Conservation (phyloP, 2,113 vertebrate species). For the Nothocercus julius region DNA sequence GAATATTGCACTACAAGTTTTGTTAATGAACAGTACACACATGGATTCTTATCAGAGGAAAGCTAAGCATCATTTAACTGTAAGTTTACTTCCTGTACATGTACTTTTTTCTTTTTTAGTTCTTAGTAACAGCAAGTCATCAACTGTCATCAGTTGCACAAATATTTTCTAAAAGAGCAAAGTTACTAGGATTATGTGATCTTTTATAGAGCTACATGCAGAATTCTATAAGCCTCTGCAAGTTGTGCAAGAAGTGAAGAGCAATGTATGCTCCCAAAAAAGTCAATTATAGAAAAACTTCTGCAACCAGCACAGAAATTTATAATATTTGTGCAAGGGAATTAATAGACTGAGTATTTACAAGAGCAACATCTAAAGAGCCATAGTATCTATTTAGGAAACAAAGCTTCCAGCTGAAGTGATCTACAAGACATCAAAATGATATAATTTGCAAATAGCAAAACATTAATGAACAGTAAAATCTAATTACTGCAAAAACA, state of each 20-base stretch:
- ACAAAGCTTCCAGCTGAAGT: slow-evolving; percentile 8
- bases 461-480: slow-evolving; percentile 53
- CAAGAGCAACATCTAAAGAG: neutral
- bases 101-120: neutral
- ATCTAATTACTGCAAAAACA: slow-evolving; percentile 50
- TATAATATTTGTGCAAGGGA: neutral
- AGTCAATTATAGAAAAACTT: neutral
- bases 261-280: neutral
- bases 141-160: neutral
- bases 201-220: neutral
- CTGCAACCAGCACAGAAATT: neutral
- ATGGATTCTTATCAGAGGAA: neutral
- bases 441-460: neutral
- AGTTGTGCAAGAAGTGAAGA: neutral
- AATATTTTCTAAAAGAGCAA: neutral
- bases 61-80: neutral
- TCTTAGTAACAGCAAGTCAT: neutral
- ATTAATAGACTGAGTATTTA: neutral
- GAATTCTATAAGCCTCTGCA: neutral
- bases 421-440: neutral
- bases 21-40: neutral
- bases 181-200: neutral
- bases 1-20: neutral
- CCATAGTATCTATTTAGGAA: neutral
- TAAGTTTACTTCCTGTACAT: neutral